These are phyloP conservation scores for Pharmacophagus antenor DNA, from an alignment of 2,888 invertebrate genomes.

Conservation along the genomic window DNA sequence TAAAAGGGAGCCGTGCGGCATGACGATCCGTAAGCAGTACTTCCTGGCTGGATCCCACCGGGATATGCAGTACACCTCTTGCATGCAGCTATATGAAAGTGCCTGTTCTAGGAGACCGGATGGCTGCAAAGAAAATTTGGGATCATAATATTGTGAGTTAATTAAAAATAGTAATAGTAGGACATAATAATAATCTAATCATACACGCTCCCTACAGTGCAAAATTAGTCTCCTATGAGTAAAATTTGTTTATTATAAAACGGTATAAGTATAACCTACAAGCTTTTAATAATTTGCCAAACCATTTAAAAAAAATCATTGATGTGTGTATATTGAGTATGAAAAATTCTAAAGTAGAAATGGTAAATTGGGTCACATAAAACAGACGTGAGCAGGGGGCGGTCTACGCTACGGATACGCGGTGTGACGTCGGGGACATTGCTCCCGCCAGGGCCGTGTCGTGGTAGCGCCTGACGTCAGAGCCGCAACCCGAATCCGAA, in stretches of 20 bases:
- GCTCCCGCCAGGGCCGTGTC: conserved; percentile 47
- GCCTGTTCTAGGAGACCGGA: conserved; percentile 84
- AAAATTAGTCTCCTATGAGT: too few relatives aligned
- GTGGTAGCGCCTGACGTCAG: conserved; percentile 50
- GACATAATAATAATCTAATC: too few relatives aligned
- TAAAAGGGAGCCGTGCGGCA: conserved; percentile 87
- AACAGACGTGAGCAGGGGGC: conserved; percentile 29
- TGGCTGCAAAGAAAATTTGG: conserved; percentile 70
- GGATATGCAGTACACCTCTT: conserved; percentile 88
- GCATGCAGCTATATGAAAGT: conserved; percentile 86
- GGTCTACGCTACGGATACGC: conserved; percentile 31
- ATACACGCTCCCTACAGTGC: too few relatives aligned
- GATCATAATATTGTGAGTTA: neutral
- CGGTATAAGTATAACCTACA: too few relatives aligned
- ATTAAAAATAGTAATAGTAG: too few relatives aligned
- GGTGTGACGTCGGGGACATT: conserved; percentile 53
- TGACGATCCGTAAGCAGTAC: conserved; percentile 88
- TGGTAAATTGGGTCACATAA: conserved; percentile 4
- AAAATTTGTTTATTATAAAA: too few relatives aligned
- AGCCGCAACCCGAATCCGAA: conserved; percentile 39
- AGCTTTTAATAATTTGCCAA: too few relatives aligned
- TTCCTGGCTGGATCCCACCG: conserved; percentile 90
- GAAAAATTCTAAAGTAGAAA: neutral
- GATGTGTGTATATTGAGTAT: neutral
- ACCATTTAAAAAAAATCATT: neutral